These are phyloP conservation scores for Papilio polytes DNA, from an alignment of 1,140 invertebrate species.

Conservation along the genomic window DNA sequence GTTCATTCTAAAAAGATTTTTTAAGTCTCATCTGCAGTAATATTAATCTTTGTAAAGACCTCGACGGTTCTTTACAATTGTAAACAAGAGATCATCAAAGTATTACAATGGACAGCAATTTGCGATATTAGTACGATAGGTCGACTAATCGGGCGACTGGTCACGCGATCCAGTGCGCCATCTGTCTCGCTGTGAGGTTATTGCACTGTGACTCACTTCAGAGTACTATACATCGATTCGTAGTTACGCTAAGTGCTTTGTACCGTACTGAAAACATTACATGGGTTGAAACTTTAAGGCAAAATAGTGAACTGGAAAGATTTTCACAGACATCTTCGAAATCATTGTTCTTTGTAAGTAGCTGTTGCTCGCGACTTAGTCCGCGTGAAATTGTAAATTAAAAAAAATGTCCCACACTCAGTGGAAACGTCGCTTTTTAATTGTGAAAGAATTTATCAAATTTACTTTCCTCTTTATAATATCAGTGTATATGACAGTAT, in stretches of 20 bases:
- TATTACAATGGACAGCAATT: background rate
- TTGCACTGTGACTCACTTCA: constrained; percentile 57
- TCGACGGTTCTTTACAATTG: background rate
- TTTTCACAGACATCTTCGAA: background rate
- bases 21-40: too few relatives aligned
- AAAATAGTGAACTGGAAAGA: too few relatives aligned
- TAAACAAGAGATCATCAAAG: constrained; percentile 25
- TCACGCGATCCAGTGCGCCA: constrained; percentile 39
- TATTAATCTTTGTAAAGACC: background rate
- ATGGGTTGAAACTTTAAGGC: background rate
- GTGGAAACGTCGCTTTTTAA: too few relatives aligned
- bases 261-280: constrained; percentile 7
- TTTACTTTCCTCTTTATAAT: too few relatives aligned
- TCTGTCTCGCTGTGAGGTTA: constrained; percentile 59
- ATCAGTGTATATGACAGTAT: too few relatives aligned
- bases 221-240: constrained; percentile 39
- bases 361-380: too few relatives aligned
- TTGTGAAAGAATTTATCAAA: too few relatives aligned
- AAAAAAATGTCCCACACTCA: too few relatives aligned
- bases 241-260: constrained; percentile 27
- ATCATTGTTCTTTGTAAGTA: too few relatives aligned
- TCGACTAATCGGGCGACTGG: constrained; percentile 55
- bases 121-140: constrained; percentile 29
- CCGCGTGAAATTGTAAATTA: too few relatives aligned
- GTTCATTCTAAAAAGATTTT: too few relatives aligned